Evolutionary conservation across 2,797 vertebrate genomes (phyloP).

Genomic region (Geotrypetes seraphini): DNA sequence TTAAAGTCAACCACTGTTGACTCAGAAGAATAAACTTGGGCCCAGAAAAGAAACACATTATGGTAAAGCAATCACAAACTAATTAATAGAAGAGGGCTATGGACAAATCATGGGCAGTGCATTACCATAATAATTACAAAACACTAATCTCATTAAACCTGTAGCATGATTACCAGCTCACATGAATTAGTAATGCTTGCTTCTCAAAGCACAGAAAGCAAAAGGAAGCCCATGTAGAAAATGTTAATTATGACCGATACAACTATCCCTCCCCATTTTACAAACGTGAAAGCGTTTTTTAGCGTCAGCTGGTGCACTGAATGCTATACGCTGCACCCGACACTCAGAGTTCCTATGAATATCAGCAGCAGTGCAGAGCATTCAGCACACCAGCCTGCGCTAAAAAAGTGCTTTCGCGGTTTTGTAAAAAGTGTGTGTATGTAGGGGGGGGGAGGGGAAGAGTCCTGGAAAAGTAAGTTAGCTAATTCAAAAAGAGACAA

Average conservation of each 20-base stretch:
- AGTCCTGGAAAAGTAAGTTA: too few species aligned
- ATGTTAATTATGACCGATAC: constrained; percentile 4
- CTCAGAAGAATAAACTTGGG: constrained; percentile 20
- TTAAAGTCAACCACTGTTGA: constrained; percentile 14
- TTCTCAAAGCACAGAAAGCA: constrained; percentile 7
- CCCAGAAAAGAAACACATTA: constrained; percentile 30
- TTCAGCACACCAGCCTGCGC: too few species aligned
- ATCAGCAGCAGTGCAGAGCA: too few species aligned
- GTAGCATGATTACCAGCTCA: constrained; percentile 27
- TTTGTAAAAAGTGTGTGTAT: too few species aligned
- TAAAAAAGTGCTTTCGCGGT: too few species aligned
- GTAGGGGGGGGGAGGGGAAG: too few species aligned
- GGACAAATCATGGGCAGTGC: constrained; percentile 20
- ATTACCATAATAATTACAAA: constrained; percentile 45
- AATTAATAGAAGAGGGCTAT: constrained; percentile 36
- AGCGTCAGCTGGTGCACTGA: too few species aligned
- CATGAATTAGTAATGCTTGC: constrained; percentile 22
- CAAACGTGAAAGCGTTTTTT: too few species aligned
- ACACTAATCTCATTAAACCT: constrained; percentile 34
- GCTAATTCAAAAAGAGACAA: too few species aligned
- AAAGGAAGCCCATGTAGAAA: constrained; percentile 11
- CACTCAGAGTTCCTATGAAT: too few species aligned
- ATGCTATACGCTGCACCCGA: too few species aligned
- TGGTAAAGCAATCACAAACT: constrained; percentile 31
- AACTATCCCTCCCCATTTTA: too few species aligned